These are phyloP conservation scores for Nannobrachium achirus DNA, from an alignment of 2,113 vertebrate genomes.

Conservation along the genomic window DNA sequence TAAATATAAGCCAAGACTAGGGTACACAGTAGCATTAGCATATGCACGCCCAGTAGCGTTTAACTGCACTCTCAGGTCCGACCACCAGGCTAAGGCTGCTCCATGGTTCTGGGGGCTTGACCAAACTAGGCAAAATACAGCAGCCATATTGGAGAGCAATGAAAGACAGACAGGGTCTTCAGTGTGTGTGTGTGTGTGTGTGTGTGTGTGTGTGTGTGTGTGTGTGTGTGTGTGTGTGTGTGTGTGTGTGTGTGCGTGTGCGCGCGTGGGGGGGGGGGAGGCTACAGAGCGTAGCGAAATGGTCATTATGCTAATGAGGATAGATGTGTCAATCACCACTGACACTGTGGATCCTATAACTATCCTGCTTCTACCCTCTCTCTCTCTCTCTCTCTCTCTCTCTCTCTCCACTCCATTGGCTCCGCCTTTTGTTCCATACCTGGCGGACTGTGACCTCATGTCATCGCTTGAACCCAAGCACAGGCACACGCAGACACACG, in stretches of 20 bases:
- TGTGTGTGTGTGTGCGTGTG: not conserved
- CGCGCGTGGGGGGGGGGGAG: slow-evolving; percentile 19
- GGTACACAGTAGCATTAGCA: too few relatives aligned
- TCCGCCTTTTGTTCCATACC: slow-evolving; percentile 50
- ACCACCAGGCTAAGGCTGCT: too few relatives aligned
- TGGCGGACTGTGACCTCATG: slow-evolving; percentile 42
- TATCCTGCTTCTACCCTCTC: slow-evolving; percentile 21
- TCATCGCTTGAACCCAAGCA: slow-evolving; percentile 15
- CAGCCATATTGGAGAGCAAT: too few relatives aligned
- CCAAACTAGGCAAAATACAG: too few relatives aligned
- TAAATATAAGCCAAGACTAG: too few relatives aligned
- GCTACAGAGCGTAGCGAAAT: slow-evolving; percentile 57
- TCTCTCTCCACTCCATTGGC: slow-evolving; percentile 38
- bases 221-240: slow-evolving; percentile 2
- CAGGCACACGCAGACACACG: too few relatives aligned
- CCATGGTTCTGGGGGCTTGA: too few relatives aligned
- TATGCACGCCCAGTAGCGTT: too few relatives aligned
- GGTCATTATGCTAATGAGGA: slow-evolving; percentile 75
- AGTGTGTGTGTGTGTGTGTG: not conserved
- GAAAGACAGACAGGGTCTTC: too few relatives aligned
- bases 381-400: slow-evolving; percentile 8
- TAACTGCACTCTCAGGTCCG: too few relatives aligned
- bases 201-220: not conserved
- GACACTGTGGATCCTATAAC: slow-evolving; percentile 64
- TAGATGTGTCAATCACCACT: slow-evolving; percentile 75